These are phyloP conservation scores for Natator depressus DNA, from an alignment of 2,113 vertebrate genomes.

Conservation along the genomic window DNA sequence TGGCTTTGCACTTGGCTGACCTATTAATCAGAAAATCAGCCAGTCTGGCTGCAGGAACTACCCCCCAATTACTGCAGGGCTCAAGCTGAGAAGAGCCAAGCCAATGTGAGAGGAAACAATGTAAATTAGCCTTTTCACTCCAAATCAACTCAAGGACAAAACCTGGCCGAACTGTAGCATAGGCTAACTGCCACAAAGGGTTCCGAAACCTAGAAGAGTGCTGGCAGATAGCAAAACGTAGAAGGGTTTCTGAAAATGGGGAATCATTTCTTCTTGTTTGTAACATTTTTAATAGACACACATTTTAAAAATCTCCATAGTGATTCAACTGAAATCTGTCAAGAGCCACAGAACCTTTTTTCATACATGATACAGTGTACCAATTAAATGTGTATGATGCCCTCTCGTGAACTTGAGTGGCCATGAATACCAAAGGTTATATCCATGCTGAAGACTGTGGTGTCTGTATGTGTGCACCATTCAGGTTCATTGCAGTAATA, in stretches of 20 bases:
- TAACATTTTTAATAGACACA: not conserved
- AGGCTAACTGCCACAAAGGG: not conserved
- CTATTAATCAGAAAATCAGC: not conserved
- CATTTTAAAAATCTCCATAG: not conserved
- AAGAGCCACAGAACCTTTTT: not conserved
- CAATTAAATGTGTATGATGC: not conserved
- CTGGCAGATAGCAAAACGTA: not conserved
- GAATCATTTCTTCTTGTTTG: not conserved
- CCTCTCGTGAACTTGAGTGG: not conserved
- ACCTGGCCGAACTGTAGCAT: not conserved
- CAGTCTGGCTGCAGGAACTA: not conserved
- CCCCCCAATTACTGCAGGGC: not conserved
- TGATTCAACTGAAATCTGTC: not conserved
- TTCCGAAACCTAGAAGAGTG: not conserved
- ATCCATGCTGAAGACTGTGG: not conserved
- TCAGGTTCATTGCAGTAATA: not conserved
- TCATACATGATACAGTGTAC: too few relatives aligned
- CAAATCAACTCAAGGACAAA: not conserved
- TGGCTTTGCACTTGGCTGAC: not conserved
- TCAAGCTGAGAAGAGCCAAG: constrained; percentile 22
- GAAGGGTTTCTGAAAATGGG: not conserved
- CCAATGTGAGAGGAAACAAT: not conserved
- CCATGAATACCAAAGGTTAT: not conserved
- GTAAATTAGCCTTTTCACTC: not conserved
- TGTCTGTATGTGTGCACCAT: not conserved